A percentile compares a stretch with the other conserved stretches of the same genome.
Conservation (phyloP, 2,797 vertebrate species). For the Balearica regulorum region DNA sequence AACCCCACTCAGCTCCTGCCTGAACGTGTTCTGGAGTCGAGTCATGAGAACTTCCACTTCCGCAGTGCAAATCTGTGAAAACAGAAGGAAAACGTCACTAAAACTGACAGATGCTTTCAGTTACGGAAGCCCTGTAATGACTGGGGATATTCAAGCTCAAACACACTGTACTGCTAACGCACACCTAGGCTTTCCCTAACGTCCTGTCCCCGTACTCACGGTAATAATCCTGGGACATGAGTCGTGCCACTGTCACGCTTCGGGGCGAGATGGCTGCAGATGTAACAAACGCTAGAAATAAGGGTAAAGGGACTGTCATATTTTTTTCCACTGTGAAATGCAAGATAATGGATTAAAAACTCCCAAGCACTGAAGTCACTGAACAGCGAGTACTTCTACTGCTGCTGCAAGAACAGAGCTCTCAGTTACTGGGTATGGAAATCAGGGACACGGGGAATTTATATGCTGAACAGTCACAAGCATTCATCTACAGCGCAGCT, state of each 20-base stretch:
- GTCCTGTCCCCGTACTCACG: background rate
- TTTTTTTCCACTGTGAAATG: background rate
- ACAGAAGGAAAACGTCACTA: background rate
- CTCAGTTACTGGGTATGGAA: background rate
- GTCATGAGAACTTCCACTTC: constrained; percentile 87
- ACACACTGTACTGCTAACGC: fast-evolving
- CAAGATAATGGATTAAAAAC: background rate
- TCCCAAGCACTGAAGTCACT: background rate
- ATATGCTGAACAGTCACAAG: too few species aligned
- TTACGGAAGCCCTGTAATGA: background rate
- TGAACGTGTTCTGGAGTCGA: constrained; percentile 87
- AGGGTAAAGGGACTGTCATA: background rate
- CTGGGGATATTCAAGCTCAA: background rate
- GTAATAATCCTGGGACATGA: background rate
- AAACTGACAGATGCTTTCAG: background rate
- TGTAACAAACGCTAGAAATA: background rate
- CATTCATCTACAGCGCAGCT: too few species aligned
- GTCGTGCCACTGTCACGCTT: background rate
- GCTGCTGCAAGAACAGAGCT: background rate
- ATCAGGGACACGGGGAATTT: background rate
- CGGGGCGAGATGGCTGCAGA: background rate
- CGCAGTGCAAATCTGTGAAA: constrained; percentile 82
- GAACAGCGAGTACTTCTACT: background rate
- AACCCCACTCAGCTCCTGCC: constrained; percentile 82
- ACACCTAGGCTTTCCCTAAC: background rate